Conservation (phyloP, 2,888 invertebrate genomes). For the Cephus spinipes region DNA sequence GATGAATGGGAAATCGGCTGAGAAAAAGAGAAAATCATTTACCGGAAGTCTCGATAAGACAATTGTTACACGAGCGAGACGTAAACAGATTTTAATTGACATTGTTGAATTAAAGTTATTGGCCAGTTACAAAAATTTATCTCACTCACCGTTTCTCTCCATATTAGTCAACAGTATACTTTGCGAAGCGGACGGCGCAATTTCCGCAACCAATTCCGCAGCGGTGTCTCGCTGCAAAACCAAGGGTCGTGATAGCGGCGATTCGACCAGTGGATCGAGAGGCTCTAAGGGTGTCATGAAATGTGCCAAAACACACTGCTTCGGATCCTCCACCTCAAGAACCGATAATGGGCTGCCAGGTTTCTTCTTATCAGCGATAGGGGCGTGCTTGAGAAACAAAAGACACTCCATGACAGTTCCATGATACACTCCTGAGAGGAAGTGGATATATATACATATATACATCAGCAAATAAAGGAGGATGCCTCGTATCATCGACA, state of each 20-base stretch:
- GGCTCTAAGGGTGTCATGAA: slow-evolving; percentile 90
- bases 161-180: slow-evolving; percentile 90
- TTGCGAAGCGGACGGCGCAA: slow-evolving; percentile 72
- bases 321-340: slow-evolving; percentile 89
- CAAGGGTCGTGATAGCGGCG: slow-evolving; percentile 84
- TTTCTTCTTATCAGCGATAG: slow-evolving; percentile 71
- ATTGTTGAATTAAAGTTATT: background rate
- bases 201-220: slow-evolving; percentile 80
- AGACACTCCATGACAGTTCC: background rate
- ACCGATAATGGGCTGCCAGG: slow-evolving; percentile 75
- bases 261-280: slow-evolving; percentile 86
- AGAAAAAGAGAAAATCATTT: slow-evolving; percentile 37
- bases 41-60: background rate
- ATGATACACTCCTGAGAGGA: background rate
- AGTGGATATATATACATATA: background rate
- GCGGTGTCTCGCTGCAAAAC: slow-evolving; percentile 83
- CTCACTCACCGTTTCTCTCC: slow-evolving; percentile 79
- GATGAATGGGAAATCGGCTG: slow-evolving; percentile 92
- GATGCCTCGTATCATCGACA: background rate
- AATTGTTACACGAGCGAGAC: background rate
- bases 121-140: background rate
- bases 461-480: background rate
- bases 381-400: slow-evolving; percentile 70
- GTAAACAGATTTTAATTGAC: background rate
- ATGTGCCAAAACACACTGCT: slow-evolving; percentile 87